phyloP scores from a whole-genome alignment of 2,797 vertebrate species.

The Tauraco hartlaubi region DNA sequence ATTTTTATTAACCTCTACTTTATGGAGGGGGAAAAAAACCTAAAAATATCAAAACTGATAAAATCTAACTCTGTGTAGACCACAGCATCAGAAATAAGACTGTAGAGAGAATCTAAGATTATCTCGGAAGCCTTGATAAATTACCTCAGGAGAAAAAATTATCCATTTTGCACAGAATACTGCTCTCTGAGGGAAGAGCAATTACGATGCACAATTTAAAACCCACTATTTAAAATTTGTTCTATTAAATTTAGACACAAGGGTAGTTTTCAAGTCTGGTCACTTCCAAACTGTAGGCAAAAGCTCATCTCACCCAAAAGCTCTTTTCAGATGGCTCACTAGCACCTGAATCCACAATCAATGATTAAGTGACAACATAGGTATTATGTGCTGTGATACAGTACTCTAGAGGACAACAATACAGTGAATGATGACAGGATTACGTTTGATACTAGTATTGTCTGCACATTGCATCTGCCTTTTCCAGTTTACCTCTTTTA shows the following conservation, averaged over 20 bases:
- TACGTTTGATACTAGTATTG: fast-evolving
- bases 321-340: not conserved
- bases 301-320: not conserved
- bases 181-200: not conserved
- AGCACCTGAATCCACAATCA: not conserved
- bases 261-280: not conserved
- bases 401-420: not conserved
- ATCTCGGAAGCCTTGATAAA: not conserved
- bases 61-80: not conserved
- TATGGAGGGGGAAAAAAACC: fast-evolving
- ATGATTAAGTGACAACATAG: not conserved
- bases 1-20: constrained; percentile 7
- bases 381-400: not conserved
- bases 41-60: not conserved
- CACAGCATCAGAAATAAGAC: not conserved
- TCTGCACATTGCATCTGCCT: not conserved
- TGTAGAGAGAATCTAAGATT: not conserved
- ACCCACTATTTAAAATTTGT: not conserved
- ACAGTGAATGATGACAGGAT: not conserved
- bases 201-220: not conserved
- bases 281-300: not conserved
- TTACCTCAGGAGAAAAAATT: not conserved
- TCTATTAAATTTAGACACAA: not conserved
- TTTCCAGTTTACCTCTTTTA: not conserved
- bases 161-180: not conserved